phyloP scores from a whole-genome alignment of 2,888 invertebrate genomes.

The Brachycybe producta region DNA sequence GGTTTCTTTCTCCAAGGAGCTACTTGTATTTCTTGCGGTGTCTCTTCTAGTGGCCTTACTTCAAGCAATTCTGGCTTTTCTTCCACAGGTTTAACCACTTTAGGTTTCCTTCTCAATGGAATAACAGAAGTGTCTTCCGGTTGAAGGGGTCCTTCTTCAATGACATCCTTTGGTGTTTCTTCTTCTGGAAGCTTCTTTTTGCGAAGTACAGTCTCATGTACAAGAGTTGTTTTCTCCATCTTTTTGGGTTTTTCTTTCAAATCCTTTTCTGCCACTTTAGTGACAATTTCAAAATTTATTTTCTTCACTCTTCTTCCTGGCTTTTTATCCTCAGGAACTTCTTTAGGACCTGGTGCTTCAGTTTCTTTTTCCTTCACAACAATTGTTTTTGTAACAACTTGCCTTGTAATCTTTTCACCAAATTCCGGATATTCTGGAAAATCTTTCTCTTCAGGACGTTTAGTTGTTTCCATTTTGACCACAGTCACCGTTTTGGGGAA shows the following conservation, averaged over 20 bases:
- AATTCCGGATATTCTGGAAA: not conserved
- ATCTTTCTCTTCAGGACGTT: not conserved
- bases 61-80: too few relatives aligned
- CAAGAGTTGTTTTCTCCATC: too few relatives aligned
- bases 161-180: too few relatives aligned
- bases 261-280: not conserved
- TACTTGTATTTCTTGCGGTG: not conserved
- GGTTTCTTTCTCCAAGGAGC: too few relatives aligned
- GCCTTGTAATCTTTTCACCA: not conserved
- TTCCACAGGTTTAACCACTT: not conserved
- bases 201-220: too few relatives aligned
- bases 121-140: too few relatives aligned
- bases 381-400: not conserved
- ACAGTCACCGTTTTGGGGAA: too few relatives aligned
- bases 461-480: not conserved
- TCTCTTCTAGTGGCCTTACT: not conserved
- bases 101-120: too few relatives aligned
- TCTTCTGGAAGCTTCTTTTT: too few relatives aligned
- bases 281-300: conserved; percentile 1
- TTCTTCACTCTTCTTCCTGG: not conserved
- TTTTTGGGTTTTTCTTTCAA: conserved; percentile 1
- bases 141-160: too few relatives aligned
- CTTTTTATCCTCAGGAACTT: conserved; percentile 8
- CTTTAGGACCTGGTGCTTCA: too few relatives aligned
- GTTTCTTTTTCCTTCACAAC: too few relatives aligned